Conservation (phyloP, 2,113 vertebrate genomes). For the Phrynosoma blainvillii region DNA sequence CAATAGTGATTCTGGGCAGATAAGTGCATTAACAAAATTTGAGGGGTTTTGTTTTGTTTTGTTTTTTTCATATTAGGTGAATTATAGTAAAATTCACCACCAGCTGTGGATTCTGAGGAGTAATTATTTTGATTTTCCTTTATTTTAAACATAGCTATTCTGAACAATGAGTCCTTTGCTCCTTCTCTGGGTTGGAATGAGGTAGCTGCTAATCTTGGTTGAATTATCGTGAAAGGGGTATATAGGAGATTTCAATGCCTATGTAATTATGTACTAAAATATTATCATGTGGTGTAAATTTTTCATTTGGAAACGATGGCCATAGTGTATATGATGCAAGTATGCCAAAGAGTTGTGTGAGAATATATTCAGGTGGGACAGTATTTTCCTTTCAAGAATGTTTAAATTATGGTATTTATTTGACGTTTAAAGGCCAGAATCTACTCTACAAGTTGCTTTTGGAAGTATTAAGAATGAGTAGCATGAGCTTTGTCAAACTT, state of each 20-base stretch:
- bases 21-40: constrained; percentile 70
- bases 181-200: neutral
- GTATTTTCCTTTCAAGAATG: constrained; percentile 21
- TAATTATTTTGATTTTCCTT: constrained; percentile 47
- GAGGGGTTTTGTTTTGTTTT: constrained; percentile 40
- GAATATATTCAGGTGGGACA: constrained; percentile 20
- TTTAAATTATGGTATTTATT: constrained; percentile 36
- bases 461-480: constrained; percentile 61
- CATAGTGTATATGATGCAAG: constrained; percentile 7
- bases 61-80: constrained; percentile 34
- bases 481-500: constrained; percentile 66
- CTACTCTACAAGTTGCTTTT: constrained; percentile 53
- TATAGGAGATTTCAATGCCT: constrained; percentile 29
- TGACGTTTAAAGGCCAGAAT: constrained; percentile 21
- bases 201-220: constrained; percentile 42
- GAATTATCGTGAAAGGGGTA: constrained; percentile 27
- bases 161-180: constrained; percentile 38
- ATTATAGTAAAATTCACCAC: constrained; percentile 43
- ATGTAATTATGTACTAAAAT: constrained; percentile 11
- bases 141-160: constrained; percentile 45
- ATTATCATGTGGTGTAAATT: constrained; percentile 14
- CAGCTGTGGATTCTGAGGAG: constrained; percentile 51
- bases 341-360: neutral
- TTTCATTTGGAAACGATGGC: constrained; percentile 16
- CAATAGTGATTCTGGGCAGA: constrained; percentile 67